These are phyloP conservation scores for Phymanthus crucifer DNA, from an alignment of 92 coral and sea anemone genomes.

Conservation along the genomic window DNA sequence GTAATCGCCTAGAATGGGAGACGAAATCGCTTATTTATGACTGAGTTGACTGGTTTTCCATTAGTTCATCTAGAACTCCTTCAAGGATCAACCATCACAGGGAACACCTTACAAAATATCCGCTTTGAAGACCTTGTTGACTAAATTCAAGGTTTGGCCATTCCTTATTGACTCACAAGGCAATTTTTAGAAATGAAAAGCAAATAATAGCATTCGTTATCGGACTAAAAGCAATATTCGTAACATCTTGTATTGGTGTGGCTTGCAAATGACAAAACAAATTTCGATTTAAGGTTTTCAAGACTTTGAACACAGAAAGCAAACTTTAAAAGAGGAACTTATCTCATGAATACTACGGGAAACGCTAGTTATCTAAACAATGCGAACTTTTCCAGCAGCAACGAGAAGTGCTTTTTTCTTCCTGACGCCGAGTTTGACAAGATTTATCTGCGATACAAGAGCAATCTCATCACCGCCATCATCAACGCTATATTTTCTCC, in stretches of 20 bases:
- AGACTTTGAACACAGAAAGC: background rate
- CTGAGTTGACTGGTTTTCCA: background rate
- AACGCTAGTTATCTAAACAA: background rate
- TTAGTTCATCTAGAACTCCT: background rate
- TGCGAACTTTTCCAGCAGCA: background rate
- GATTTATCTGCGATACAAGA: constrained; percentile 48
- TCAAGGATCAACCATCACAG: background rate
- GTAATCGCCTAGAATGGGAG: background rate
- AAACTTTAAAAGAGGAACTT: background rate
- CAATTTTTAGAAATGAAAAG: background rate
- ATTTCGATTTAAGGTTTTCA: background rate
- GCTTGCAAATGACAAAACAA: background rate
- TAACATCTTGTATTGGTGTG: background rate
- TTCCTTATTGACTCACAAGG: background rate
- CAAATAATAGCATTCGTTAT: constrained; percentile 1
- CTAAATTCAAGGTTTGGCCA: background rate
- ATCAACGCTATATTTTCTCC: constrained; percentile 65
- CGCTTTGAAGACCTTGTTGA: background rate
- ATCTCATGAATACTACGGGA: background rate
- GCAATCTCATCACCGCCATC: constrained; percentile 63
- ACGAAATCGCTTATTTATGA: background rate
- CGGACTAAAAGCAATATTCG: background rate
- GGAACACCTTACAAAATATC: background rate
- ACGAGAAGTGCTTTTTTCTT: constrained; percentile 52
- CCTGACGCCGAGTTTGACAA: constrained; percentile 62